A percentile compares a stretch with the other conserved stretches of the same genome.
These are phyloP conservation scores for Acanthosepion esculentum DNA, from an alignment of 2,888 invertebrate genomes.

Conservation along the genomic window DNA sequence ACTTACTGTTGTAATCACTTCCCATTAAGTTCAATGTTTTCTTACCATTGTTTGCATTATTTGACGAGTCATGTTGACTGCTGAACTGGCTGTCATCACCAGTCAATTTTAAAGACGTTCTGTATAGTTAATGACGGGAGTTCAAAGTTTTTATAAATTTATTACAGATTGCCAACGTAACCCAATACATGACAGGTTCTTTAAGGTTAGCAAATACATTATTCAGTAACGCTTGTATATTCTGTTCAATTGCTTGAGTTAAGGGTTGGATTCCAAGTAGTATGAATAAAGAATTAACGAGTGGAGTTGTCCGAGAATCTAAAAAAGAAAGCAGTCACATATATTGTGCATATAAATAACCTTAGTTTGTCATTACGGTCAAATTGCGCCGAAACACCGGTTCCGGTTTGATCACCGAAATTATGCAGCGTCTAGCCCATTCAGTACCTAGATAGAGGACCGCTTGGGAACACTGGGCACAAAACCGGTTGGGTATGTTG, in stretches of 20 bases:
- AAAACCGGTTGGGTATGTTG: no score
- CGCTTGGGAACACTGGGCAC: no score
- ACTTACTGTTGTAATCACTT: background rate
- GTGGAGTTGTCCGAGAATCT: no score
- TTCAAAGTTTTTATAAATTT: background rate
- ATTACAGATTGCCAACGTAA: background rate
- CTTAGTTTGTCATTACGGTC: no score
- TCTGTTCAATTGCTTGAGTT: background rate
- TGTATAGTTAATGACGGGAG: background rate
- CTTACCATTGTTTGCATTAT: background rate
- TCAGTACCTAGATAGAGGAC: no score
- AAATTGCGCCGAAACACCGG: no score
- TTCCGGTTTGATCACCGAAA: no score
- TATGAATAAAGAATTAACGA: background rate
- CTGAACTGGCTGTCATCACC: background rate
- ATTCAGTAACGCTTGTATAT: background rate
- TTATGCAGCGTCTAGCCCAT: no score
- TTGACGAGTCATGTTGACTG: background rate
- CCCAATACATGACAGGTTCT: background rate
- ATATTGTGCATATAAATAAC: no score
- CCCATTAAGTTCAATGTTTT: background rate
- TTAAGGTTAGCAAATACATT: background rate
- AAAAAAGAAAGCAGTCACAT: no score
- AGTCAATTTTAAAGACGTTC: background rate
- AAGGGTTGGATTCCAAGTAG: background rate